phyloP scores from a whole-genome alignment of 2,888 invertebrate species.

The Cecidostiba fungosa region DNA sequence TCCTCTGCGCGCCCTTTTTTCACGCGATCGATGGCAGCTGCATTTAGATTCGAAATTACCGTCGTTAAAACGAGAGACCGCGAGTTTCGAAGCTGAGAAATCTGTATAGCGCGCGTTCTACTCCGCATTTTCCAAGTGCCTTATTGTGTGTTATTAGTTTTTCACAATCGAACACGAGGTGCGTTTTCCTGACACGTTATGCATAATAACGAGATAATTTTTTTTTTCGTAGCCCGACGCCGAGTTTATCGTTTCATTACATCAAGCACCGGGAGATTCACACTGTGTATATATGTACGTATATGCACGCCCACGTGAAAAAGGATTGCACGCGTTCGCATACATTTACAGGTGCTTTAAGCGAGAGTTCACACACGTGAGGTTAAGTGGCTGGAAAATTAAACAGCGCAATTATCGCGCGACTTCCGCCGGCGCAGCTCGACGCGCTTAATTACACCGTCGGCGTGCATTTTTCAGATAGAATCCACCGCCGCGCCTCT shows the following conservation, averaged over 20 bases:
- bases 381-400: slow-evolving; percentile 59
- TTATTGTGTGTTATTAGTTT: neutral
- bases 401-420: slow-evolving; percentile 54
- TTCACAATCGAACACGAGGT: neutral
- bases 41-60: slow-evolving; percentile 61
- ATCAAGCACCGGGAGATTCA: neutral
- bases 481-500: neutral
- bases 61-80: slow-evolving; percentile 42
- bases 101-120: too few relatives aligned
- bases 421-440: slow-evolving; percentile 9
- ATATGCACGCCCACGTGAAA: neutral
- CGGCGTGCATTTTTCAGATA: slow-evolving; percentile 13
- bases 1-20: neutral
- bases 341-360: neutral
- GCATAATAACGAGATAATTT: neutral
- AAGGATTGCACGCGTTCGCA: neutral
- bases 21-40: slow-evolving; percentile 38
- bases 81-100: neutral
- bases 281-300: neutral
- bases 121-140: neutral
- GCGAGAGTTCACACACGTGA: neutral
- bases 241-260: neutral
- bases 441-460: slow-evolving; percentile 41
- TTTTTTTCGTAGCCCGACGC: neutral
- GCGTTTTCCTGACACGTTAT: neutral